phyloP scores from a whole-genome alignment of 2,797 vertebrate genomes.

The Bradypodion pumilum region DNA sequence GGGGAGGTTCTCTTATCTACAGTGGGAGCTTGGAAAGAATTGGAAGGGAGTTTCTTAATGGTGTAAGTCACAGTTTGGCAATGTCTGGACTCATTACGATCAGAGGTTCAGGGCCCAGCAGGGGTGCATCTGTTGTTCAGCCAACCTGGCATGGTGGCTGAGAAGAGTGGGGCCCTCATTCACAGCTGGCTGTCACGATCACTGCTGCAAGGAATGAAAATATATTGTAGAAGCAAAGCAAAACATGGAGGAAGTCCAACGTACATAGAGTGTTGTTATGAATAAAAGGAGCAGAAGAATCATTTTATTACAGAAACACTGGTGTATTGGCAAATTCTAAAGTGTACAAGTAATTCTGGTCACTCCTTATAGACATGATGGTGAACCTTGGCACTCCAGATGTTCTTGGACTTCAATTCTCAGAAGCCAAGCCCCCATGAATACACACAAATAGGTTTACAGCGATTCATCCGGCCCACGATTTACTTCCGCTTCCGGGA shows the following conservation, averaged over 20 bases:
- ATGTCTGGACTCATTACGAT: slow-evolving; percentile 15
- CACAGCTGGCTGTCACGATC: slow-evolving; percentile 24
- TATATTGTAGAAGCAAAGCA: not conserved
- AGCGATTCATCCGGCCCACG: no score
- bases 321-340: not conserved
- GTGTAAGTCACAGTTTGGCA: slow-evolving; percentile 20
- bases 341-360: not conserved
- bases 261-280: not conserved
- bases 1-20: not conserved
- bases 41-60: slow-evolving; percentile 25
- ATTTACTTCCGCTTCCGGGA: no score
- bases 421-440: no score
- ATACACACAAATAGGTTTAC: no score
- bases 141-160: slow-evolving; percentile 9
- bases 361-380: not conserved
- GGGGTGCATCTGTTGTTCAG: slow-evolving; percentile 22
- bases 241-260: not conserved
- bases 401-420: no score
- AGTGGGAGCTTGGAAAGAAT: not conserved
- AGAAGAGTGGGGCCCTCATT: not conserved
- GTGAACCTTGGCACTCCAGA: no score
- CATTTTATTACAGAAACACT: not conserved
- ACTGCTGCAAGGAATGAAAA: not conserved
- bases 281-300: not conserved
- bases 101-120: slow-evolving; percentile 20